These are phyloP conservation scores for Argyra leucocephala DNA, from an alignment of 2,888 invertebrate genomes.

Conservation along the genomic window DNA sequence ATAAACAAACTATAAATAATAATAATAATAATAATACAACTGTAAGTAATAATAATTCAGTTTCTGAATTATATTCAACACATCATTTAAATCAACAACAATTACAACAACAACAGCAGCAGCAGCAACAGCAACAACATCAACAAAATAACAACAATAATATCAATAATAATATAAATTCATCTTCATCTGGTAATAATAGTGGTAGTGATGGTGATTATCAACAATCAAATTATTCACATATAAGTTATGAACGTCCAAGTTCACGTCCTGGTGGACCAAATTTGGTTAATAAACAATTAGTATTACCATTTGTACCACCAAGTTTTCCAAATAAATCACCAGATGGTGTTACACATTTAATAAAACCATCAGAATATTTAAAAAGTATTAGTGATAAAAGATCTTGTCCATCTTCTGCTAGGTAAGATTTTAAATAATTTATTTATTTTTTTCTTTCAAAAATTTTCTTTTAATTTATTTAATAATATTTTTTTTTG, in stretches of 20 bases:
- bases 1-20: slow-evolving; percentile 1
- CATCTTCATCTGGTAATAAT: slow-evolving; percentile 19
- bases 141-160: slow-evolving; percentile 24
- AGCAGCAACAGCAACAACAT: slow-evolving; percentile 23
- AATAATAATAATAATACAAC: slow-evolving; percentile 17
- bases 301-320: slow-evolving; percentile 80
- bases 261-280: slow-evolving; percentile 41
- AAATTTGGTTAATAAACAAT: slow-evolving; percentile 74
- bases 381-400: slow-evolving; percentile 69
- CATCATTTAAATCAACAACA: slow-evolving; percentile 21
- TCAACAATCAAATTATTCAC: slow-evolving; percentile 36
- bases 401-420: slow-evolving; percentile 46
- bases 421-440: slow-evolving; percentile 37
- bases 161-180: slow-evolving; percentile 13
- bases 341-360: slow-evolving; percentile 64
- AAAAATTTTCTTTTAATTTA: no score
- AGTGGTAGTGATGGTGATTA: slow-evolving; percentile 34
- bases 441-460: not conserved
- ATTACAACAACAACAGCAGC: slow-evolving; percentile 23
- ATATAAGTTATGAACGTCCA: slow-evolving; percentile 25
- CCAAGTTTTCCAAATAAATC: slow-evolving; percentile 66
- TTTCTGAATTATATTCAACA: slow-evolving; percentile 2
- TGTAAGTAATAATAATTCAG: not conserved
- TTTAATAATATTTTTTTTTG: no score
- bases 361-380: slow-evolving; percentile 89